phyloP scores from a whole-genome alignment of 2,888 invertebrate genomes.

The Cerceris rybyensis region DNA sequence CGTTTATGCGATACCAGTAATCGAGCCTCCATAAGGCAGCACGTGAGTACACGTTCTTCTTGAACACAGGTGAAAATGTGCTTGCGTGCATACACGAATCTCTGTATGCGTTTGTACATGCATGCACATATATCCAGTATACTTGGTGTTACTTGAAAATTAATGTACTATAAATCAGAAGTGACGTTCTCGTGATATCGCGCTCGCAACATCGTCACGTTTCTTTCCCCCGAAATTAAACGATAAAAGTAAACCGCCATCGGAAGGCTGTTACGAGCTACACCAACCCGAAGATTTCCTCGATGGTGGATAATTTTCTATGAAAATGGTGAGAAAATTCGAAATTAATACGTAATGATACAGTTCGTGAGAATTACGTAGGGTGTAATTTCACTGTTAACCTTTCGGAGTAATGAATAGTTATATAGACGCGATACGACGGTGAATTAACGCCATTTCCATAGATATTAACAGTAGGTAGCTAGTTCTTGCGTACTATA shows the following conservation, averaged over 20 bases:
- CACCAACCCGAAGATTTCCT: neutral
- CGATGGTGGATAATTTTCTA: neutral
- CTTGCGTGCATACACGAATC: neutral
- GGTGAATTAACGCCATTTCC: neutral
- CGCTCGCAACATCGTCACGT: constrained; percentile 32
- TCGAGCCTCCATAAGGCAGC: constrained; percentile 46
- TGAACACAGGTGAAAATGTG: constrained; percentile 22
- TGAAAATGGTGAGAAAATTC: too few species aligned
- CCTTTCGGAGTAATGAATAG: constrained; percentile 1
- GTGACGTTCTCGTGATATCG: constrained; percentile 30
- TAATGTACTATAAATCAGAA: constrained; percentile 55
- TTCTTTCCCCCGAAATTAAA: constrained; percentile 13
- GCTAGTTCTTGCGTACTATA: neutral
- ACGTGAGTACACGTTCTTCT: constrained; percentile 30
- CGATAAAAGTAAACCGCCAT: neutral
- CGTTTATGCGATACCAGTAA: constrained; percentile 57
- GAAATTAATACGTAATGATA: too few species aligned
- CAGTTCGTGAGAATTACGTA: neutral
- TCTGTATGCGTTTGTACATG: neutral
- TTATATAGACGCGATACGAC: neutral
- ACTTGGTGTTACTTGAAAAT: constrained; percentile 49
- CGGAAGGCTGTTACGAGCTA: neutral
- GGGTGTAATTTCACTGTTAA: constrained; percentile 19
- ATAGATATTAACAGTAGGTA: neutral
- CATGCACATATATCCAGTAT: constrained; percentile 22